Conservation (phyloP, 1,140 invertebrate species). For the Brachystomella parvula region DNA sequence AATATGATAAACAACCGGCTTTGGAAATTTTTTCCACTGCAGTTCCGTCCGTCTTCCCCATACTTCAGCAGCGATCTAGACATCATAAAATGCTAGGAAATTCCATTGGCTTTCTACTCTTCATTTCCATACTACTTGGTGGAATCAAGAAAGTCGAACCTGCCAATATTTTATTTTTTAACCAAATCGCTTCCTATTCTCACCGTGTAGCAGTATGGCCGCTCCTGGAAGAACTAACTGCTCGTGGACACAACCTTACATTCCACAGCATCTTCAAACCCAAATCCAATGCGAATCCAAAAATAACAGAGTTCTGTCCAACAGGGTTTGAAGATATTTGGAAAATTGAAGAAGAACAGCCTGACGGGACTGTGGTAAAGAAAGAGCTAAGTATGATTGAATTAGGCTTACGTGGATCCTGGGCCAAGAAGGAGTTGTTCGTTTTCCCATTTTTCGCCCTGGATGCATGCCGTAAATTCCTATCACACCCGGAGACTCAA, state of each 20-base stretch:
- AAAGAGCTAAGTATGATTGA: no score
- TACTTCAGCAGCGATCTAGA: no score
- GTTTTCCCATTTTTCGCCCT: not conserved
- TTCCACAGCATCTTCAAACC: conserved; percentile 14
- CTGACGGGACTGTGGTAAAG: not conserved
- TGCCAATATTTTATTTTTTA: conserved; percentile 27
- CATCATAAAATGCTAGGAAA: no score
- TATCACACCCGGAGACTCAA: not conserved
- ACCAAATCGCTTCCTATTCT: conserved; percentile 16
- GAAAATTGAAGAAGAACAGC: not conserved
- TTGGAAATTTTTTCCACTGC: no score
- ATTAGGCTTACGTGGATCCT: no score
- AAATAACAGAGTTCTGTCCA: conserved; percentile 16
- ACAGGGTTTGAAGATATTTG: not conserved
- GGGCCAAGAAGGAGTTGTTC: not conserved
- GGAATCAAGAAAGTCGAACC: no score
- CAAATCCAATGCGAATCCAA: conserved; percentile 19
- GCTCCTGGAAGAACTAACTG: conserved; percentile 16
- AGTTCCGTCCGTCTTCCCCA: no score
- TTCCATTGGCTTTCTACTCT: not conserved
- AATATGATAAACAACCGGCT: no score
- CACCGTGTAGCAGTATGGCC: conserved; percentile 33
- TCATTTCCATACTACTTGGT: not conserved
- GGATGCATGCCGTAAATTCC: not conserved
- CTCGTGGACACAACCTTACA: conserved; percentile 28